Percentiles rank a stretch among this genome's conserved stretches.
These are phyloP conservation scores for Acomys russatus DNA, from an alignment of 2,797 vertebrate species.

Conservation along the genomic window DNA sequence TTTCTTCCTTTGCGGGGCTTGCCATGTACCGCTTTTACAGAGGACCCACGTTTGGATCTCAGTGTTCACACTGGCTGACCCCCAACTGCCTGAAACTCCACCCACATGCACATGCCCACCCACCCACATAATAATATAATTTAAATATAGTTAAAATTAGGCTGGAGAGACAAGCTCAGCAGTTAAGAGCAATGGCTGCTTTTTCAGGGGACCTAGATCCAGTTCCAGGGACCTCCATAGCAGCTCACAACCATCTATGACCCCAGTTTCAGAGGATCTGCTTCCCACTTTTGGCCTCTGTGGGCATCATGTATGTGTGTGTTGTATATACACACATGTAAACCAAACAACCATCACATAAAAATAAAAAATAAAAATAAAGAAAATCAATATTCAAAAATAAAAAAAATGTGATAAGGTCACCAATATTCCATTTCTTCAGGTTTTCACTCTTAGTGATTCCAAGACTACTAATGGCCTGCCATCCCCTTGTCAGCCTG, in stretches of 20 bases:
- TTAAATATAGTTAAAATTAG: neutral
- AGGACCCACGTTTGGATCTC: neutral
- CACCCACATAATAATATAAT: neutral
- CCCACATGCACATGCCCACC: too few relatives aligned
- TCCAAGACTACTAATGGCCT: conserved; percentile 22
- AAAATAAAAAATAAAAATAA: neutral
- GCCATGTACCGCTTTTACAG: neutral
- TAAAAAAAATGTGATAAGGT: neutral
- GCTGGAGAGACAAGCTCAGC: neutral
- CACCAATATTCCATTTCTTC: neutral
- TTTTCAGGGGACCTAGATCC: neutral
- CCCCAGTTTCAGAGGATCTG: neutral
- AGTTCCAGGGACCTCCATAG: neutral
- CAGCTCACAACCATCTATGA: neutral
- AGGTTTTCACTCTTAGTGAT: neutral
- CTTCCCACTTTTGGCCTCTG: neutral
- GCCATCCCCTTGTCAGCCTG: neutral
- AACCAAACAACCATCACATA: too few relatives aligned
- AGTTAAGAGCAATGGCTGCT: neutral
- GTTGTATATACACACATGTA: too few relatives aligned
- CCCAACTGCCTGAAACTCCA: neutral
- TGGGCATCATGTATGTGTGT: neutral
- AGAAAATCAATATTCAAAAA: neutral
- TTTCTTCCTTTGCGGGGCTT: neutral
- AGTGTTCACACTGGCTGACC: neutral